Conservation (phyloP, 2,797 vertebrate species). For the Clarias platycephalus region DNA sequence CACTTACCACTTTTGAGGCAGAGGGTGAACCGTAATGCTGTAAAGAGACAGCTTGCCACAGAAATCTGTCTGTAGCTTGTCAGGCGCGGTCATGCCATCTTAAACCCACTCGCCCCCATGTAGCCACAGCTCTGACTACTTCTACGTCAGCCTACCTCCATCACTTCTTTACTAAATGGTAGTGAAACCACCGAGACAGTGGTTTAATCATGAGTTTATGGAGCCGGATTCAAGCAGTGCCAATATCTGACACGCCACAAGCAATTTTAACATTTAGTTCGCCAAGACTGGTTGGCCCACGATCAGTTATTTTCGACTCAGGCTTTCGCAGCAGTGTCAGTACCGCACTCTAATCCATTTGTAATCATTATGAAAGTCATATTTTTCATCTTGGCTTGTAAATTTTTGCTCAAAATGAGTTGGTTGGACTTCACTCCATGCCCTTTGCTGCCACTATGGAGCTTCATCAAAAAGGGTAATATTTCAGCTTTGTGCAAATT, state of each 20-base stretch:
- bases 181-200: slow-evolving; percentile 67
- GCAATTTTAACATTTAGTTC: slow-evolving; percentile 75
- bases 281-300: slow-evolving; percentile 58
- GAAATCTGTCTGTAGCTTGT: slow-evolving; percentile 61
- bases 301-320: slow-evolving; percentile 60
- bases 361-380: slow-evolving; percentile 77
- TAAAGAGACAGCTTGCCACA: slow-evolving; percentile 1
- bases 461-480: slow-evolving; percentile 20
- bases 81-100: slow-evolving; percentile 62
- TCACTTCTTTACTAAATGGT: slow-evolving; percentile 67
- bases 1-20: slow-evolving; percentile 32
- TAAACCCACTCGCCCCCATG: slow-evolving; percentile 48
- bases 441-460: slow-evolving; percentile 16
- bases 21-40: background rate
- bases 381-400: slow-evolving; percentile 69
- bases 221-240: slow-evolving; percentile 68
- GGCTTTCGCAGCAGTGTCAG: slow-evolving; percentile 53
- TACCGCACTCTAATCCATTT: slow-evolving; percentile 63
- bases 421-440: slow-evolving; percentile 26
- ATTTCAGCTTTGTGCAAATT: background rate
- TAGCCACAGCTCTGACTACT: slow-evolving; percentile 59
- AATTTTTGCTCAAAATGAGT: slow-evolving; percentile 67
- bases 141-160: slow-evolving; percentile 60
- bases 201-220: slow-evolving; percentile 72
- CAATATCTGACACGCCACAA: slow-evolving; percentile 71